Evolutionary conservation across 2,888 invertebrate genomes (phyloP), one percentile per base, ranked within the genome.

Genomic region (Plebejus anna): DNA sequence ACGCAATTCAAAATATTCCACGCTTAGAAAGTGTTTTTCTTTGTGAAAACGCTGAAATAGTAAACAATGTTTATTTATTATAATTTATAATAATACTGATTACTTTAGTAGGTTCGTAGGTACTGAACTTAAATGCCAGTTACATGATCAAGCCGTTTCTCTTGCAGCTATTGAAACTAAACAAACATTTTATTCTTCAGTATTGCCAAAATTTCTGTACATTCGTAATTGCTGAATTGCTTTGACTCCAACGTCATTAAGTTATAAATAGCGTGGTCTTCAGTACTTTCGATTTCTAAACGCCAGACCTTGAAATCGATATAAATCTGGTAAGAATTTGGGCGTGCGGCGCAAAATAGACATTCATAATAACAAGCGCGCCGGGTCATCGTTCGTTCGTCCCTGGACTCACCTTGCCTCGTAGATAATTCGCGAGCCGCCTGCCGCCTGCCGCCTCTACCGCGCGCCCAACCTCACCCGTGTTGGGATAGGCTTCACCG

Each of bases 341-440:
- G 81, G 81, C 77, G 80, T 80, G 81, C 79, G 80, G 80, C 81
- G 81, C 82, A 81, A 81, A 88, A 89, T 90, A 90, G 88, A 88
- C 89, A 88, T 86, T 86, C 84, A 88, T 87, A 87, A 87, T 85
- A 87, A 81, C 81, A 81, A 83, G 81, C 82, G 81, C 80, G 78
- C 78, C 81, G 78, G 86, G 81, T 86, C 92, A 90, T 78, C 89
- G 92, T 89, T 92, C 94, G 93, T 81, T 79, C 85, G 93, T 80
- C 92, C 91, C 89, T 82, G 83, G 86, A 84, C 82, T 93, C 92
- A 94, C 94, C 94, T 94, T 91, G 79, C 76, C 77, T 80, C 85
- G 85, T 89, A 91, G 92, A 91, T 90, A 91, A 91, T 89, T 90
- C 90, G 86, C 89, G 88, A 88, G 88, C 86, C 84, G 89, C 83